Base-by-base conservation (phyloP, 1,140 invertebrate genomes). In the Mizuhopecten yessoensis region DNA sequence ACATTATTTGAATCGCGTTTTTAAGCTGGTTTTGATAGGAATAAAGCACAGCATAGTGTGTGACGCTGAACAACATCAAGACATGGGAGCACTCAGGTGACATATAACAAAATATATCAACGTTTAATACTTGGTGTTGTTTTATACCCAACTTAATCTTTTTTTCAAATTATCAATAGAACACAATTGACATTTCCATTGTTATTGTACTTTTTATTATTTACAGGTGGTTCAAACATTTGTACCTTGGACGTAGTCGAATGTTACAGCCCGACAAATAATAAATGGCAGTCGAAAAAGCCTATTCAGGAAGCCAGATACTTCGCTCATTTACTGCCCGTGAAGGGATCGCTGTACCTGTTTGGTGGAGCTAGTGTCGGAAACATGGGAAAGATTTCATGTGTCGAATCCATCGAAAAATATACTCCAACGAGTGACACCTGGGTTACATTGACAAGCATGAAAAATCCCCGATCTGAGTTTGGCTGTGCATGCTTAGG, bases 401-500 rank as follows among this genome's bases (percentile, higher is more conserved):
- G 94, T 87, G 91, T 93, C 9, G 91, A 93, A 36, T 39, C 88
- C 20, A 90, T 95, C 33, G 94, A 95, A 88, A 92, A 97, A 36
- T 97, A 97, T 92, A 88, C 97, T 87, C 97, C 97, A 2, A 94
- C 96, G 0, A 94, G 96, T 33, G 97, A 97, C 92, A 94, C 94
- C 17, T 97, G 97, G 97, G 96, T 96, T 17, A 96, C 97, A 93
- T 94, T 97, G 94, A 96, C 96, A 23, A 93, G 95, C 0, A 97
- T 97, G 97, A 93, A 94, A 17, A 94, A 95, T 15, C 96, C 97
- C 23, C 93, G 97, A 5, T 92, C 94, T 33, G 94, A 94, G 86
- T 93, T 92, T 89, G 94, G 94, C 10, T 92, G 92, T 88, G 33
- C 42, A 33, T 42, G 89, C 0, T 33, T 94, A 0, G 90, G 89